A percentile compares a stretch with the other conserved stretches of the same genome.
These are phyloP conservation scores for Calameuta pallipes DNA, from an alignment of 2,888 invertebrate genomes.

Conservation along the genomic window DNA sequence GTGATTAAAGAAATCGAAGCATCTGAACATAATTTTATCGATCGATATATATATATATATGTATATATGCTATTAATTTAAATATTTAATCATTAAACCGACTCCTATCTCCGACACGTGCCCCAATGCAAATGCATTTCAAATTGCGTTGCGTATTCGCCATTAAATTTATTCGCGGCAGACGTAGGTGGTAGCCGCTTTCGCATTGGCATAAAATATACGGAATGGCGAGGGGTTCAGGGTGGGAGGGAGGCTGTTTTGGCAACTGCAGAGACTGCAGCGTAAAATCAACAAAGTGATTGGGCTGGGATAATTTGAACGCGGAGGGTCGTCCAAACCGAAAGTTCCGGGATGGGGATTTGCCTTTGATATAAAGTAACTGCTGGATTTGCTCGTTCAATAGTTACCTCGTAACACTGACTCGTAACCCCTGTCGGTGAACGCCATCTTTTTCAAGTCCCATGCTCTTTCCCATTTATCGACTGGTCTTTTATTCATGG, in stretches of 20 bases:
- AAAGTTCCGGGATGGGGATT: background rate
- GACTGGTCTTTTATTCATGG: background rate
- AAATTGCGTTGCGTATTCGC: background rate
- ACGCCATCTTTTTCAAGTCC: background rate
- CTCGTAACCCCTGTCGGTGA: background rate
- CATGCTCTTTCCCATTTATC: background rate
- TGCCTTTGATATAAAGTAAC: background rate
- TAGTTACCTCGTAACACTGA: background rate
- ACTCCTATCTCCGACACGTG: background rate
- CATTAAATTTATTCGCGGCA: background rate
- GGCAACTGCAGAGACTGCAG: constrained; percentile 2
- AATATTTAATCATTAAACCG: too few relatives aligned
- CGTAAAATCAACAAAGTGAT: background rate
- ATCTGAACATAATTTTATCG: background rate
- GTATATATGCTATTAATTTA: too few relatives aligned
- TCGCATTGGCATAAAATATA: background rate
- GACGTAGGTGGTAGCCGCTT: background rate
- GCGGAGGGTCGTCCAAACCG: background rate
- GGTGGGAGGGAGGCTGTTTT: background rate
- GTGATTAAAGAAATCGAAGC: background rate
- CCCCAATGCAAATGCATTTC: background rate
- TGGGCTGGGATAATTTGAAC: background rate
- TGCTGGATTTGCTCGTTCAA: background rate
- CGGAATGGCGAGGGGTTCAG: background rate
- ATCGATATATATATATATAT: too few relatives aligned